Conservation (phyloP, 1,140 invertebrate species). For the Venturia canescens region DNA sequence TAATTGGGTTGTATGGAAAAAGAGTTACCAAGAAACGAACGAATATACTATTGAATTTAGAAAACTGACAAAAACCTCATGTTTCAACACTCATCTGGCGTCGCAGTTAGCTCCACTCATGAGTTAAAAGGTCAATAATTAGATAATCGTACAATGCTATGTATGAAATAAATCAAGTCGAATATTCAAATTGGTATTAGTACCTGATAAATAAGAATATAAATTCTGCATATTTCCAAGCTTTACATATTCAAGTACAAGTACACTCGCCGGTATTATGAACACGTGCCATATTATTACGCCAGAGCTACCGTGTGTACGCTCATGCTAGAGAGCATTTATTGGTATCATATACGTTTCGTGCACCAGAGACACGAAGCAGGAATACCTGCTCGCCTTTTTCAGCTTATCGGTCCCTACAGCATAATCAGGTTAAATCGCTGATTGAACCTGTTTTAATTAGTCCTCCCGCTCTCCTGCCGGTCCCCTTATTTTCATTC, state of each 20-base stretch:
- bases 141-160: no score
- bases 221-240: no score
- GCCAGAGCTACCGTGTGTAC: conserved; percentile 4
- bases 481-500: not conserved
- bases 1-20: no score
- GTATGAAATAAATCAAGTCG: no score
- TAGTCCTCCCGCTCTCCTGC: not conserved
- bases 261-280: not conserved
- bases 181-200: no score
- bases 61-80: no score
- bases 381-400: not conserved
- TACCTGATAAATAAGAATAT: no score
- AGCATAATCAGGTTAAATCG: conserved; percentile 45
- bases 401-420: conserved; percentile 21
- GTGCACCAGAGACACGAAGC: not conserved
- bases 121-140: no score
- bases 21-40: no score
- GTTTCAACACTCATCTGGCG: no score
- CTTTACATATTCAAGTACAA: not conserved
- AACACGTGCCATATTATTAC: not conserved
- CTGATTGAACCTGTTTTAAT: conserved; percentile 48
- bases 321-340: not conserved
- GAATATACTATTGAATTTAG: no score
- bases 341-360: not conserved
- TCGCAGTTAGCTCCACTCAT: no score